These are phyloP conservation scores for Meteorus colon DNA, from an alignment of 2,888 invertebrate genomes.

Conservation along the genomic window DNA sequence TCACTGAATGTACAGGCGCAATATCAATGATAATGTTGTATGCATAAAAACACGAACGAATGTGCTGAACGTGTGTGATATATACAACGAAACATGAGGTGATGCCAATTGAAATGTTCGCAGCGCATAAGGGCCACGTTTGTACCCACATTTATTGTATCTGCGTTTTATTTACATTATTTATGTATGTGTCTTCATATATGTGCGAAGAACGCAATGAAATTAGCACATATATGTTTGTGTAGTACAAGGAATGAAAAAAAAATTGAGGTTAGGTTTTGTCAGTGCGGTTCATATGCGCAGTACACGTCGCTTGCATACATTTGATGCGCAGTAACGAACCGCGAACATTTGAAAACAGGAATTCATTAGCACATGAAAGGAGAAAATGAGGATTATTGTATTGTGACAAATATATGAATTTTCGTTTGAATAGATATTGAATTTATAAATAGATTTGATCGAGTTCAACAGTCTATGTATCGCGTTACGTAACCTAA, in stretches of 20 bases:
- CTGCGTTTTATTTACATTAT: not conserved
- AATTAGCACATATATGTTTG: not conserved
- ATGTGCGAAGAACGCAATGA: conserved; percentile 18
- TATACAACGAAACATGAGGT: not conserved
- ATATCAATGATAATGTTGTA: not conserved
- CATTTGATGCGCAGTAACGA: not conserved
- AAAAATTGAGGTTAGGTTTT: not conserved
- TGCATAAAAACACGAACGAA: not conserved
- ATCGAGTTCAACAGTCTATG: not conserved
- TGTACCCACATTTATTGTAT: not conserved
- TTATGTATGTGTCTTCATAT: not conserved
- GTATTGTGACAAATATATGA: not conserved
- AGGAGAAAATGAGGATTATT: no score
- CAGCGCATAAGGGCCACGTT: not conserved
- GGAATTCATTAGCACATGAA: no score
- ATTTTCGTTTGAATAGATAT: not conserved
- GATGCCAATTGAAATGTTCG: not conserved
- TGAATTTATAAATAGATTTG: not conserved
- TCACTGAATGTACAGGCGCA: not conserved
- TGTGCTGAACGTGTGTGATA: not conserved
- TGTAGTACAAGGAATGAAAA: not conserved
- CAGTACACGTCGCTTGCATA: not conserved
- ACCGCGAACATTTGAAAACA: not conserved
- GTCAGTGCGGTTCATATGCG: not conserved
- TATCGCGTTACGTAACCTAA: not conserved